These are phyloP conservation scores for Umimayanthus kanabou DNA, from an alignment of 92 coral and sea anemone genomes.

Conservation along the genomic window DNA sequence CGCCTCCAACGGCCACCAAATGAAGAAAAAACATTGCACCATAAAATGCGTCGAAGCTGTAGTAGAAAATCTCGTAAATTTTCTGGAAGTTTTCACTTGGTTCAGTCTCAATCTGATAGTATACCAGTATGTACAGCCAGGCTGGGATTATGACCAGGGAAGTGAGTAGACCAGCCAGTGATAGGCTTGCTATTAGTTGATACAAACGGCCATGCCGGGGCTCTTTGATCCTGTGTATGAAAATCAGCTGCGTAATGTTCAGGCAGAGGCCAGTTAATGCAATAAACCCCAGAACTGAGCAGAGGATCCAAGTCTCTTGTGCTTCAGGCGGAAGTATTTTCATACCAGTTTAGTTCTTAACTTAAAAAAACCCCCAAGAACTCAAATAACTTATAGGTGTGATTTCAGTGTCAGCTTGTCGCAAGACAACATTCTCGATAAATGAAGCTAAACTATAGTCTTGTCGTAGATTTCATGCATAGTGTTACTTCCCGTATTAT, in stretches of 20 bases:
- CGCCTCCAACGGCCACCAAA: not conserved
- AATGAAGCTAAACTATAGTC: too few relatives aligned
- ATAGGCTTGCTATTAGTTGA: not conserved
- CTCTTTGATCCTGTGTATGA: not conserved
- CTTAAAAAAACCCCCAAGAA: not conserved
- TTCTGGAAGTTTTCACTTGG: slow-evolving; percentile 24
- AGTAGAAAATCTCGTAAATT: slow-evolving; percentile 12
- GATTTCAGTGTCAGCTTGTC: not conserved
- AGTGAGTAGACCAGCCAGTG: slow-evolving; percentile 17
- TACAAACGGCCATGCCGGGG: not conserved
- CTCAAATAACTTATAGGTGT: not conserved
- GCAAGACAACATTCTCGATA: too few relatives aligned
- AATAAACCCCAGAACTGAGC: not conserved
- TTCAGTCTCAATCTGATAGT: slow-evolving; percentile 4
- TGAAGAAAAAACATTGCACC: slow-evolving; percentile 16
- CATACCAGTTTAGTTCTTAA: not conserved
- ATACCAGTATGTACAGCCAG: not conserved
- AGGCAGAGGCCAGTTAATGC: not conserved
- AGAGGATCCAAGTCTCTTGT: slow-evolving; percentile 12
- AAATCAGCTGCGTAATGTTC: not conserved
- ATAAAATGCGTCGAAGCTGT: slow-evolving; percentile 22
- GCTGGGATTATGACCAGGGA: not conserved
- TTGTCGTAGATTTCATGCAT: not conserved
- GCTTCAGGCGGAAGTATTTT: not conserved
- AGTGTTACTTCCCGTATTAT: not conserved